Evolutionary conservation across 2,113 vertebrate genomes (phyloP).

Genomic region (Lethenteron reissneri): DNA sequence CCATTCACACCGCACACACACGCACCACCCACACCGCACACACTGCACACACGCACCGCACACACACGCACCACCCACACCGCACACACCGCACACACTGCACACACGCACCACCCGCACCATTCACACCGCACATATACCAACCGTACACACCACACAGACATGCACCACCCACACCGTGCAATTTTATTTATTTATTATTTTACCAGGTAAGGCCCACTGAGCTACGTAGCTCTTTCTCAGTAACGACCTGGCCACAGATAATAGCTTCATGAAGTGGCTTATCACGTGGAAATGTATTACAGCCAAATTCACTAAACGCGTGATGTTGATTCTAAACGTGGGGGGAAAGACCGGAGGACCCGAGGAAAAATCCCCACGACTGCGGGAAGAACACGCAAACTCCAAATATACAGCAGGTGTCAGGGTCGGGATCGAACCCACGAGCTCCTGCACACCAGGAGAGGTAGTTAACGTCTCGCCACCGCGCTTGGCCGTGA

Average conservation of each 20-base stretch:
- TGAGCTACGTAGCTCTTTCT: conserved; percentile 8
- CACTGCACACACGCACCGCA: neutral
- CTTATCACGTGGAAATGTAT: neutral
- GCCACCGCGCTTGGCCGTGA: neutral
- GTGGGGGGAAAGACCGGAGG: too few species aligned
- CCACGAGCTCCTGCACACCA: neutral
- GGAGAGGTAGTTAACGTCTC: neutral
- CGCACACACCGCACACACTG: neutral
- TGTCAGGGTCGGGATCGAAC: neutral
- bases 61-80: conserved; percentile 3
- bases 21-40: neutral
- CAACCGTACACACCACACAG: neutral
- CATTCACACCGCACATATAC: neutral
- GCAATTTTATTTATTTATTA: too few species aligned
- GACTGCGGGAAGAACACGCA: neutral
- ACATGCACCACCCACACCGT: neutral
- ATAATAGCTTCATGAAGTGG: neutral
- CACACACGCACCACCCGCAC: neutral
- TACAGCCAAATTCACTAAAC: neutral
- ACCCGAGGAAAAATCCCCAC: too few species aligned
- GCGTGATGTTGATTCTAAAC: too few species aligned
- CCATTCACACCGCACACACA: neutral
- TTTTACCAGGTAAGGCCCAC: neutral
- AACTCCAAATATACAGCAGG: neutral
- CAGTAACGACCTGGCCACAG: conserved; percentile 17